Evolutionary conservation across 2,113 vertebrate species (phyloP).

Genomic region (Heteronetta atricapilla): DNA sequence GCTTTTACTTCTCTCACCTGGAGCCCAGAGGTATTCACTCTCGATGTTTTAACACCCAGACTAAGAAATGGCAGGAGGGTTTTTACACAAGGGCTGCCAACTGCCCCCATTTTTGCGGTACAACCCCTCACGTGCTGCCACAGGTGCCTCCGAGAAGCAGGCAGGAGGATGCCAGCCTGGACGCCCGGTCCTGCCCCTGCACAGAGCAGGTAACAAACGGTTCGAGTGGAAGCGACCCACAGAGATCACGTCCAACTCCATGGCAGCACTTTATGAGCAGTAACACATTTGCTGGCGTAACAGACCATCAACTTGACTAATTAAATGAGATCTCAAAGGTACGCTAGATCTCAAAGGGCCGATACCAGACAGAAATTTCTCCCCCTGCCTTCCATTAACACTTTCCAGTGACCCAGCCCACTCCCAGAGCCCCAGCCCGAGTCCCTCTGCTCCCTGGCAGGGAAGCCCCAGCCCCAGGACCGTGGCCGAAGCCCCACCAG

Average conservation of each 20-base stretch:
- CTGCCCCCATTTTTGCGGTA: accelerated
- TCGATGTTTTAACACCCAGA: accelerated
- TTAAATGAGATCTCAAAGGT: neutral
- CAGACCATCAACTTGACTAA: neutral
- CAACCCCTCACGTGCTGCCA: neutral
- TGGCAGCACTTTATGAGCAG: accelerated
- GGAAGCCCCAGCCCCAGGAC: accelerated
- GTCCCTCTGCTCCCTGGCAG: neutral
- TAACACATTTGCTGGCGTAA: neutral
- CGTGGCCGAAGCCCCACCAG: neutral
- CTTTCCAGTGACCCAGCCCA: neutral
- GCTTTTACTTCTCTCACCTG: neutral
- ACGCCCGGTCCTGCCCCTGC: no score
- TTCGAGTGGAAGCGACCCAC: no score
- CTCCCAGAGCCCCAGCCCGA: neutral
- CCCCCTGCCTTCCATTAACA: neutral
- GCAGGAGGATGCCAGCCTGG: no score
- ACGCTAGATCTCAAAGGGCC: neutral
- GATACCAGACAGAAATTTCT: neutral
- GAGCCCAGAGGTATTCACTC: neutral
- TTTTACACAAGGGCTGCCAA: neutral
- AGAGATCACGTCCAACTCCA: no score
- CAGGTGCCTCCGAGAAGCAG: no score
- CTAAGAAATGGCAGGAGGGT: accelerated
- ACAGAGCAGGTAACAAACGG: no score